Conservation (phyloP, 2,113 vertebrate genomes). For the Varanus salvator region DNA sequence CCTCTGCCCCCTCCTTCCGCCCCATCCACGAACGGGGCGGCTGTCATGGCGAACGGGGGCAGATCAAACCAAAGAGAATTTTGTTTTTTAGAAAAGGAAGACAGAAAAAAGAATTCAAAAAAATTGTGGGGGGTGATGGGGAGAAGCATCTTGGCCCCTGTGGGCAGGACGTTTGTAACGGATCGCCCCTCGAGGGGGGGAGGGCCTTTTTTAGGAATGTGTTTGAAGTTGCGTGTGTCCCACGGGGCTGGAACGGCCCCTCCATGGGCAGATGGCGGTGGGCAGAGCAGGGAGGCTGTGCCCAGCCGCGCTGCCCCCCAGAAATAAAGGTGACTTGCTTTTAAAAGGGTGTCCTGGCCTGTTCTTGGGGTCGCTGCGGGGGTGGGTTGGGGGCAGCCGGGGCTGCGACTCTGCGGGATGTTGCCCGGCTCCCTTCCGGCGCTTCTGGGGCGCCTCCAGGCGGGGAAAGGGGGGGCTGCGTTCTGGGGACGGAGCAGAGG, state of each 20-base stretch:
- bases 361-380: not conserved
- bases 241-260: not conserved
- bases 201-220: not conserved
- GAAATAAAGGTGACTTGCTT: constrained; percentile 32
- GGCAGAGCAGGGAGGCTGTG: not conserved
- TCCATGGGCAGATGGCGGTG: not conserved
- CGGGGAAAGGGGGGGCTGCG: not conserved
- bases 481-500: not conserved
- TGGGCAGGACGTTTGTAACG: not conserved
- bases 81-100: not conserved
- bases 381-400: no score
- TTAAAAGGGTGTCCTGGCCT: not conserved
- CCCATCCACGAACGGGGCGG: not conserved
- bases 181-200: not conserved
- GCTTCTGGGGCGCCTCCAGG: no score
- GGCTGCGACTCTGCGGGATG: no score
- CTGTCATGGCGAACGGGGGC: not conserved
- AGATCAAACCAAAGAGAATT: not conserved
- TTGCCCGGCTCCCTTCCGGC: not conserved
- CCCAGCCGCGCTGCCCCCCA: not conserved
- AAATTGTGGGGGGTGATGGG: not conserved
- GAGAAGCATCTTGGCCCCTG: not conserved
- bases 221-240: constrained; percentile 25
- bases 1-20: not conserved
- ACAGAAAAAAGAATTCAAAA: not conserved